Percentiles rank a stretch among this genome's conserved stretches.
Evolutionary conservation across 2,113 vertebrate species (phyloP).

Genomic region (Anguilla japonica): DNA sequence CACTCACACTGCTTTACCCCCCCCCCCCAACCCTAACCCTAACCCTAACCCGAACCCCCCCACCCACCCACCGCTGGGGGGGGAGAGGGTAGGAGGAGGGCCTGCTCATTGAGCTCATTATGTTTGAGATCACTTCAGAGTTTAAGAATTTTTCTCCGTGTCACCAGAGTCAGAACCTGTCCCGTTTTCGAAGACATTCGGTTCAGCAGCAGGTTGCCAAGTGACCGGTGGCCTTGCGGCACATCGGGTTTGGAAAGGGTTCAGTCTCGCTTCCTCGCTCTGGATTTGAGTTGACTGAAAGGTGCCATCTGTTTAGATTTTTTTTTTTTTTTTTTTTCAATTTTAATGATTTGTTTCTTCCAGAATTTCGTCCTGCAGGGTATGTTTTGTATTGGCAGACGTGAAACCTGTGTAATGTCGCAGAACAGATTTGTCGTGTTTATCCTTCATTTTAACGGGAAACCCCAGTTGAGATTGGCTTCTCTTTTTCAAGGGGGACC

Average conservation of each 20-base stretch:
- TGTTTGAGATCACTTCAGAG: too few species aligned
- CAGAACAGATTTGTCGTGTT: too few species aligned
- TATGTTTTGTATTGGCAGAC: not conserved
- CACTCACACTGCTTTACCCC: not conserved
- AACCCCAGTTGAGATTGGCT: too few species aligned
- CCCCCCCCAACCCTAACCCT: too few species aligned
- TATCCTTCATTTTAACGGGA: too few species aligned
- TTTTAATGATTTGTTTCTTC: not conserved
- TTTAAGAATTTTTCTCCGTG: not conserved
- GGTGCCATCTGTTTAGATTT: not conserved
- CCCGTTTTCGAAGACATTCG: not conserved
- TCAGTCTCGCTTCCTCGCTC: not conserved
- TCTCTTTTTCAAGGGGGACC: too few species aligned
- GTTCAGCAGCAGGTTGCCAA: not conserved
- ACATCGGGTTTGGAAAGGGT: not conserved
- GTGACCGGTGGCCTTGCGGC: not conserved
- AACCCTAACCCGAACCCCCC: too few species aligned
- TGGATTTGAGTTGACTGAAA: not conserved
- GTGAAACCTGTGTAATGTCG: not conserved
- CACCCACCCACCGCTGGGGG: too few species aligned
- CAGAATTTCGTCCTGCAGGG: not conserved
- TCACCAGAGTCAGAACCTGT: not conserved
- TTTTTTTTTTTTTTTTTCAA: not conserved
- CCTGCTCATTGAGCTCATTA: not conserved
- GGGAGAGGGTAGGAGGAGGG: not conserved